Evolutionary conservation across 2,888 invertebrate genomes (phyloP), one percentile per base, ranked within the genome.

Genomic region (Drosophila tanythrix): DNA sequence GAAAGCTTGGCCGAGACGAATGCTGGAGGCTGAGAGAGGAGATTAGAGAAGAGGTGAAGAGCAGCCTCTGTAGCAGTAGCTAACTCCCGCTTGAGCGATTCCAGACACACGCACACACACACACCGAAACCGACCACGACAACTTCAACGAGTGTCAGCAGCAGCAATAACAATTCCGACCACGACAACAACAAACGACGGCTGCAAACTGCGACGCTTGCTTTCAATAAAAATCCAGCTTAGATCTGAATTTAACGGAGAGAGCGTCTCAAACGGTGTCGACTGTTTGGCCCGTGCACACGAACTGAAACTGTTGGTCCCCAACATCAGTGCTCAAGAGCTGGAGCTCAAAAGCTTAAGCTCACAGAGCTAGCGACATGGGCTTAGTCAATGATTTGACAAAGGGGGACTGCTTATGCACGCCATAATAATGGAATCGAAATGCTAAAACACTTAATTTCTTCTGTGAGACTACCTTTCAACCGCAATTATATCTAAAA

Each of bases 61-160:
- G 70, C 52, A 68, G 60, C 76, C 64, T 65, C 78, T 60, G 62
- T 69, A 63, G 36, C 52, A 57, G 21, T 63, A 73, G 55, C 81
- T 74, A 80, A 82, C 79, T 82, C 82, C 75, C 82, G 79, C 82
- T 79, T 80, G 65, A 79, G 50, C 70, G 79, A 79, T 87, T 83
- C 89, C 84, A 86, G 81, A 73, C 87, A 74, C 65, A 65, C 56
- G 71, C 62, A 48, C 76, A 52, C 52, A 55, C 58, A 40, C 59
- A 35, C 63, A 63, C 43, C 50, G 7, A 58, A 38, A 60, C 51
- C 65, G 73, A 59, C 62, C 56, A 40, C 59, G 53, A 65, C 62
- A 63, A 59, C 77, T 68, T 53, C 62, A 64, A 53, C 70, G 48
- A 64, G 46, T n/a, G 53, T 63, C 46, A 63, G 43, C 33, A 66